Evolutionary conservation across 2,797 vertebrate genomes (phyloP), one percentile per base, ranked within the genome.

Genomic region (Rachycentron canadum): DNA sequence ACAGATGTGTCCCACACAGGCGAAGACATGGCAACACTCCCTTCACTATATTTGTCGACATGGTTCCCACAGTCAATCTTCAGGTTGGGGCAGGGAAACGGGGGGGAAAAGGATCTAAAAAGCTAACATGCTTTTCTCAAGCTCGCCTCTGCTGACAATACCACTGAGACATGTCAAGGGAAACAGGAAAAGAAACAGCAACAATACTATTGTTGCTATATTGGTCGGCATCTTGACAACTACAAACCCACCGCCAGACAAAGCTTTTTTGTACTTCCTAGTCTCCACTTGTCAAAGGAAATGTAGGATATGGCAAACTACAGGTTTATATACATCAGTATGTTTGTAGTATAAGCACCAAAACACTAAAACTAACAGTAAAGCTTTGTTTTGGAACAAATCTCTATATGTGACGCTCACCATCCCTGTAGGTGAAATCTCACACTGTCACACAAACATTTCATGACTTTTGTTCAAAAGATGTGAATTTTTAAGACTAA

Each of bases 171-270:
- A 26, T 79, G 84, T 85, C 47, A 2, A 25, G 64, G 86, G 84
- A 86, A 90, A 89, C 91, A 92, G 93, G 91, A 93, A 93, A 85
- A 69, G 75, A 78, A 81, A 80, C 70, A 25, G 45, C 65, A 83
- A 84, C 90, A 89, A 72, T 62, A 45, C 78, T 32, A 85, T 83
- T 90, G 91, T 89, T 77, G 74, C 87, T 91, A 84, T 85, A 84
- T 88, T 25, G 66, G 85, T 86, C 69, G 1, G 49, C 64, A 53
- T 57, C 23, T 52, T 71, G 81, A 85, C 81, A 73, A 17, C 78
- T 30, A 57, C 67, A 69, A 71, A 68, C 76, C 36, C 61, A 69
- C 69, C 49, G 19, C 30, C 58, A 72, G 52, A 77, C 70, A 64
- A 69, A 63, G 70, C 9, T 36, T 30, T 30, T 58, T 30, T 64